These are phyloP conservation scores for Muntiacus reevesi DNA, from an alignment of 2,113 vertebrate genomes.

Conservation along the genomic window DNA sequence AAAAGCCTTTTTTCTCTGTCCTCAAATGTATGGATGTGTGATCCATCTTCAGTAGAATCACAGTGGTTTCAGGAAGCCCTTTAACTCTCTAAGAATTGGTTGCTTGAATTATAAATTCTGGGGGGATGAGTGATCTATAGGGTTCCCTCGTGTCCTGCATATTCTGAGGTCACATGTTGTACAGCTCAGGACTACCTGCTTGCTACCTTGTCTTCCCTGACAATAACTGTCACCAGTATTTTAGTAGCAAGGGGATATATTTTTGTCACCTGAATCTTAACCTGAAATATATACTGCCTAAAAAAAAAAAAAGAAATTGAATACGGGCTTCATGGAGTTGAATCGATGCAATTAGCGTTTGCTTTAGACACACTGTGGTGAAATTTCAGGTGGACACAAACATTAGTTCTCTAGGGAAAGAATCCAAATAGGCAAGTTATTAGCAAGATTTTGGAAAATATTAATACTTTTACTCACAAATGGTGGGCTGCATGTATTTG, in stretches of 20 bases:
- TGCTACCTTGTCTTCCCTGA: not conserved
- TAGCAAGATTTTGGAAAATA: slow-evolving; percentile 15
- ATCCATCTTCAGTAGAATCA: not conserved
- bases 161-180: not conserved
- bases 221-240: not conserved
- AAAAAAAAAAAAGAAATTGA: not conserved
- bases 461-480: not conserved
- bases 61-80: not conserved
- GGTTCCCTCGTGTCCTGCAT: not conserved
- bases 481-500: not conserved
- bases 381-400: not conserved
- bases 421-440: not conserved
- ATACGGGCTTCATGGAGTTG: not conserved
- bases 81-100: not conserved
- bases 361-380: not conserved
- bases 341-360: not conserved
- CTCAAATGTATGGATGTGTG: not conserved
- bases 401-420: not conserved
- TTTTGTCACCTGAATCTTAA: not conserved
- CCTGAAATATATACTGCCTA: not conserved
- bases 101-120: not conserved
- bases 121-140: not conserved
- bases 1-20: not conserved
- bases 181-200: not conserved
- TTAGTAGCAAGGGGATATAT: not conserved